Percentiles rank a stretch among this genome's conserved stretches.
These are phyloP conservation scores for Nymphicus hollandicus DNA, from an alignment of 2,113 vertebrate genomes.

Conservation along the genomic window DNA sequence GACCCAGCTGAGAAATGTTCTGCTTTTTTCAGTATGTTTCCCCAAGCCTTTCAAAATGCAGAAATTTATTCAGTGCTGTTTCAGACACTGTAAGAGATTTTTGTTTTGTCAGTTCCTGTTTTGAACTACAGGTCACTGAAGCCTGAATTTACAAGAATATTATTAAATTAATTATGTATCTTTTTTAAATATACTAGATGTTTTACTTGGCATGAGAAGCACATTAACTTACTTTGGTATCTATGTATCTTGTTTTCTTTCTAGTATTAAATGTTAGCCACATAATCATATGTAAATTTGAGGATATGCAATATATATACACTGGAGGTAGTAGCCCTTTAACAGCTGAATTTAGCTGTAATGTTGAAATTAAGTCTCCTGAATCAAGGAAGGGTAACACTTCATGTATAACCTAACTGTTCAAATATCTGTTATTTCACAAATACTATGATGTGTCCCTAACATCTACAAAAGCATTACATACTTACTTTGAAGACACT, in stretches of 20 bases:
- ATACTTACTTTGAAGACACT: background rate
- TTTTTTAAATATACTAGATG: background rate
- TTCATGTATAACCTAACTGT: background rate
- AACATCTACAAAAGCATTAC: background rate
- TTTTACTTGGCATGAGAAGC: background rate
- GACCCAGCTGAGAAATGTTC: conserved; percentile 5
- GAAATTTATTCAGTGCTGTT: background rate
- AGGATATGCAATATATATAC: background rate
- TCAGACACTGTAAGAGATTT: background rate
- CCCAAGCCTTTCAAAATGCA: background rate
- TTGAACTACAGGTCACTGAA: conserved; percentile 8
- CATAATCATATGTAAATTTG: background rate
- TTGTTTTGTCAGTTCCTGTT: background rate
- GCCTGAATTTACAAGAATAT: background rate
- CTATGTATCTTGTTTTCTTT: background rate
- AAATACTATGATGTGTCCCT: background rate
- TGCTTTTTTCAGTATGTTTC: background rate
- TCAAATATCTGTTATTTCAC: background rate
- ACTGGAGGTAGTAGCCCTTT: background rate
- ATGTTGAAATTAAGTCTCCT: background rate
- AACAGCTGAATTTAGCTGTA: background rate
- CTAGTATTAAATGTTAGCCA: background rate
- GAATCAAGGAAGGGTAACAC: background rate
- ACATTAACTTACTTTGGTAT: background rate
- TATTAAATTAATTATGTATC: background rate